These are phyloP conservation scores for Drosophila vallismaia DNA, from an alignment of 2,888 invertebrate species.

Conservation along the genomic window DNA sequence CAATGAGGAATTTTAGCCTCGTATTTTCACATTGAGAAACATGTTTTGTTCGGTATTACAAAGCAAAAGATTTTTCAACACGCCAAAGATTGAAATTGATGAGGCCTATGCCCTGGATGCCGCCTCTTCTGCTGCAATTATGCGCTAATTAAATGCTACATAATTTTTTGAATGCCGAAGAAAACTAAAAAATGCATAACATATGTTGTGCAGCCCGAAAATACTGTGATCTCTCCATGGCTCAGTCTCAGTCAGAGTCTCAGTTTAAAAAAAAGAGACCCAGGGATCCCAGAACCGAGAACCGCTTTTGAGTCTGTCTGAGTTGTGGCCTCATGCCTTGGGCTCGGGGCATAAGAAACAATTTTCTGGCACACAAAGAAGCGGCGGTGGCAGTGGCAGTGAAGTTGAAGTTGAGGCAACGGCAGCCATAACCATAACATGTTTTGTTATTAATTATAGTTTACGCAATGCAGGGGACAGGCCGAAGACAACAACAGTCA, in stretches of 20 bases:
- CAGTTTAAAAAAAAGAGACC: slow-evolving; percentile 20
- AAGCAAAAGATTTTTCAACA: slow-evolving; percentile 29
- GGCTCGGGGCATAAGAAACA: slow-evolving; percentile 65
- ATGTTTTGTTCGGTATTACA: slow-evolving; percentile 6
- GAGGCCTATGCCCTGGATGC: slow-evolving; percentile 16
- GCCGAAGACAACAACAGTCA: slow-evolving; percentile 70
- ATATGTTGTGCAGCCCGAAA: slow-evolving; percentile 67
- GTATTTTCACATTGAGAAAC: not conserved
- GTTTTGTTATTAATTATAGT: slow-evolving; percentile 80
- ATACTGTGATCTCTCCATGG: slow-evolving; percentile 15
- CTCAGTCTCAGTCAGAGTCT: slow-evolving; percentile 3
- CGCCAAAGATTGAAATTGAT: slow-evolving; percentile 38
- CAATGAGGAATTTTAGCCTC: not conserved
- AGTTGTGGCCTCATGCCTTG: slow-evolving; percentile 57
- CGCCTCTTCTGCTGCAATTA: slow-evolving; percentile 62
- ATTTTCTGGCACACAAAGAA: slow-evolving; percentile 61
- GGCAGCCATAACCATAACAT: slow-evolving; percentile 78
- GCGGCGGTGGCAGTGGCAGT: slow-evolving; percentile 50
- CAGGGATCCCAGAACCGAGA: slow-evolving; percentile 20
- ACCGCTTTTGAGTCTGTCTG: slow-evolving; percentile 32
- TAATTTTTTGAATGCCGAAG: slow-evolving; percentile 76
- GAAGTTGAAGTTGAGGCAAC: slow-evolving; percentile 16
- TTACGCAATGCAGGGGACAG: slow-evolving; percentile 75
- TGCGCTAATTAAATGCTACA: slow-evolving; percentile 80
- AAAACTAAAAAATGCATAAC: slow-evolving; percentile 78